These are phyloP conservation scores for Aegithalos caudatus DNA, from an alignment of 2,113 vertebrate genomes.

Conservation along the genomic window DNA sequence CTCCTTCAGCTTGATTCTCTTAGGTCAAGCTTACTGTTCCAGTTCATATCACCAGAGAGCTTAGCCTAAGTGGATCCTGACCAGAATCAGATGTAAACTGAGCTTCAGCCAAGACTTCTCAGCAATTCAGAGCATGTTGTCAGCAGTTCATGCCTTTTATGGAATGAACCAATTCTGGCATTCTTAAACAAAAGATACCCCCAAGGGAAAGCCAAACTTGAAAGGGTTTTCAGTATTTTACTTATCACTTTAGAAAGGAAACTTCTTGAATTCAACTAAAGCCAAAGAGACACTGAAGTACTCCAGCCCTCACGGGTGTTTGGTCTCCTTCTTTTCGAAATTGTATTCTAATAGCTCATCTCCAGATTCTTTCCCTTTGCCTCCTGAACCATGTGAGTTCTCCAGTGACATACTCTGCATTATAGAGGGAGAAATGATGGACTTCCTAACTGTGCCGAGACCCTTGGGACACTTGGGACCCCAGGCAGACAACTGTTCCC, in stretches of 20 bases:
- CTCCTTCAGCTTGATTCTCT: neutral
- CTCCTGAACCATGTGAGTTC: accelerated
- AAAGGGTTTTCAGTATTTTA: neutral
- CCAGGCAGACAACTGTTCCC: accelerated
- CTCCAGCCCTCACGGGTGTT: neutral
- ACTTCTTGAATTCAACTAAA: neutral
- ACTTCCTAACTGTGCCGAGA: accelerated
- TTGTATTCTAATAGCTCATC: neutral
- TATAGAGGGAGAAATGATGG: neutral
- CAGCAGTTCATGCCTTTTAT: accelerated
- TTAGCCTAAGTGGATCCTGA: neutral
- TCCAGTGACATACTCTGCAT: neutral
- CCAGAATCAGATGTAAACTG: neutral
- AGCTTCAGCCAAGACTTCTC: neutral
- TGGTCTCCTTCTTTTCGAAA: neutral
- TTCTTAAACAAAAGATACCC: neutral
- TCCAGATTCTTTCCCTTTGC: accelerated
- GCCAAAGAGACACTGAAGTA: neutral
- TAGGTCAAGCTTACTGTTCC: neutral
- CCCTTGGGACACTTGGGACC: neutral
- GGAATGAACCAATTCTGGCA: neutral
- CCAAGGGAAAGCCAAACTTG: neutral
- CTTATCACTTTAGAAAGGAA: neutral
- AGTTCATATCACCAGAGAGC: neutral
- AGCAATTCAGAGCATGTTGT: neutral